Evolutionary conservation across 2,888 invertebrate species (phyloP).

Genomic region (Leucozona laternaria): DNA sequence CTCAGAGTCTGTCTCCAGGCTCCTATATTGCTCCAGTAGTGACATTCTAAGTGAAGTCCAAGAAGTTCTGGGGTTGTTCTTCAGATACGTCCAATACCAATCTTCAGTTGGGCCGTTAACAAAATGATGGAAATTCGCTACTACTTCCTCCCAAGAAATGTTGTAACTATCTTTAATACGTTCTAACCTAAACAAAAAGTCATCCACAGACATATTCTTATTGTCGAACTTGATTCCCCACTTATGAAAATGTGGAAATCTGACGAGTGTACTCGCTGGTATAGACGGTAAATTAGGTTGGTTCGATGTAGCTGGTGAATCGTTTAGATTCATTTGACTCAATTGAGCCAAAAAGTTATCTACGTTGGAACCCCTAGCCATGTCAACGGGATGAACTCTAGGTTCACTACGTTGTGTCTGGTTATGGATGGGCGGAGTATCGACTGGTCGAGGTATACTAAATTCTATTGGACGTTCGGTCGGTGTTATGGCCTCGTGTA

Average conservation of each 20-base stretch:
- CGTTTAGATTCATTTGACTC: no score
- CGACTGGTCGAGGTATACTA: background rate
- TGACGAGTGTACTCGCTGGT: background rate
- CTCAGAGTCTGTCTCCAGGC: background rate
- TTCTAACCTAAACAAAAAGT: background rate
- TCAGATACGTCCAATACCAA: background rate
- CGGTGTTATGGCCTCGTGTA: background rate
- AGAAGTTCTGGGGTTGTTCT: background rate
- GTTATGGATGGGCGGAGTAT: background rate
- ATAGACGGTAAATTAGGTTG: background rate
- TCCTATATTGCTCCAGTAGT: background rate
- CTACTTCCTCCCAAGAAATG: slow-evolving; percentile 1
- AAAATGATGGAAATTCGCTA: background rate
- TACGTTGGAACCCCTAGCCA: no score
- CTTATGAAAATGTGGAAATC: no score
- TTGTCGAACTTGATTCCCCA: no score
- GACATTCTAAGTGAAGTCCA: background rate
- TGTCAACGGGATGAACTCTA: no score
- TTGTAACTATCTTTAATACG: background rate
- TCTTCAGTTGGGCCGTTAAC: background rate
- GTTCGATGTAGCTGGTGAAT: no score
- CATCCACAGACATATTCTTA: no score
- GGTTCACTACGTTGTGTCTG: no score
- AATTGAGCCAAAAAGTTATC: no score
- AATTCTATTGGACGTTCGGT: no score